phyloP scores from a whole-genome alignment of 2,113 vertebrate species.

The Gymnocephalus cernua region DNA sequence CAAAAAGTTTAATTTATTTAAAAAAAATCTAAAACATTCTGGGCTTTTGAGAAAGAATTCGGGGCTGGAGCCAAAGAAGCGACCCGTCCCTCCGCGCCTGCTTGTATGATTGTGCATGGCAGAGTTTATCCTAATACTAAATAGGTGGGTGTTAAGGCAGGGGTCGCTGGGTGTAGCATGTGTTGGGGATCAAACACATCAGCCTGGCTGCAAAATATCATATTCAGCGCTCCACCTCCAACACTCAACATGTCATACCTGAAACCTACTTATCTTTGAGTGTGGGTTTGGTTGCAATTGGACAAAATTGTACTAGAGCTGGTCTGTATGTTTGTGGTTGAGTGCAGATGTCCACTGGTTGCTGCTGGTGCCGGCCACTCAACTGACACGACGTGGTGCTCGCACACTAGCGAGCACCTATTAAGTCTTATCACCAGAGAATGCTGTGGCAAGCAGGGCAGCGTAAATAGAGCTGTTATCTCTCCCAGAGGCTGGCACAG shows the following conservation, averaged over 20 bases:
- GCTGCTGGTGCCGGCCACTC: not conserved
- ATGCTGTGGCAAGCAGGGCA: conserved; percentile 43
- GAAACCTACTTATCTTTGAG: conserved; percentile 1
- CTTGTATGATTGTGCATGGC: not conserved
- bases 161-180: conserved; percentile 1
- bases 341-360: conserved; percentile 42
- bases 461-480: conserved; percentile 71
- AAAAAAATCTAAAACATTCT: too few species aligned
- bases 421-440: conserved; percentile 66
- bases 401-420: conserved; percentile 35
- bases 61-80: too few species aligned
- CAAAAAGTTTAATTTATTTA: too few species aligned
- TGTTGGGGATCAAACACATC: conserved; percentile 29
- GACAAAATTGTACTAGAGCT: not conserved
- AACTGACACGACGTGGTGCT: conserved; percentile 28
- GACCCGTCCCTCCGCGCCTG: too few species aligned
- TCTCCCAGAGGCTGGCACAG: conserved; percentile 20
- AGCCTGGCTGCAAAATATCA: conserved; percentile 23
- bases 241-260: conserved; percentile 9
- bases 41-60: too few species aligned
- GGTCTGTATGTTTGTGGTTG: conserved; percentile 27
- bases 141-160: not conserved
- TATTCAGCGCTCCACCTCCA: not conserved
- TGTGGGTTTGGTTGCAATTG: not conserved
- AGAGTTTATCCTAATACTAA: not conserved